phyloP scores from a whole-genome alignment of 1,140 invertebrate species.

The Drosophila chauvacae region DNA sequence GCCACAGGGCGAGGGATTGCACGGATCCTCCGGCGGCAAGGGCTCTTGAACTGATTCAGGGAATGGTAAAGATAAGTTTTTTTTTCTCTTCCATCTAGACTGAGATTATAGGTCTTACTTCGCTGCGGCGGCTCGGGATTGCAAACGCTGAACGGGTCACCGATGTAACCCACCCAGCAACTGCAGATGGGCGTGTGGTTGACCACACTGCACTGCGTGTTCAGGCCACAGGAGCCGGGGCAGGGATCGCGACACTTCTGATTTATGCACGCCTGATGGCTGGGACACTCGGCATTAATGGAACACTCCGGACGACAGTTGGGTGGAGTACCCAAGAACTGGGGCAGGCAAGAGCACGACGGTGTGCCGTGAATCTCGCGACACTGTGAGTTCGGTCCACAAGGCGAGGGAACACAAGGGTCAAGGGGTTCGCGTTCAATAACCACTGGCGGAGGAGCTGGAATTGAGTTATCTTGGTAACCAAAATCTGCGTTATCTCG shows the following conservation, averaged over 20 bases:
- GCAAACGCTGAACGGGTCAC: constrained; percentile 90
- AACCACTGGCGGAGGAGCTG: constrained; percentile 64
- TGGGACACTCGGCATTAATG: constrained; percentile 92
- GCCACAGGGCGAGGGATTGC: constrained; percentile 91
- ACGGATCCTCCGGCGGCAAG: constrained; percentile 86
- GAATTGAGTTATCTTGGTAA: constrained; percentile 1
- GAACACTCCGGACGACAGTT: constrained; percentile 93
- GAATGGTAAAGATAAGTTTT: constrained; percentile 6
- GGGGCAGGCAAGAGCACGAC: constrained; percentile 91
- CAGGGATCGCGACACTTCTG: constrained; percentile 93
- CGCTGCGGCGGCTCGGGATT: constrained; percentile 83
- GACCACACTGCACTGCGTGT: constrained; percentile 92
- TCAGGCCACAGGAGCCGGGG: constrained; percentile 90
- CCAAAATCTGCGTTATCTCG: constrained; percentile 3
- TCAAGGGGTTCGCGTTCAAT: constrained; percentile 83
- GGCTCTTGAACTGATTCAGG: constrained; percentile 53
- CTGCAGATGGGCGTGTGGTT: constrained; percentile 94
- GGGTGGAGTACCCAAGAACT: constrained; percentile 91
- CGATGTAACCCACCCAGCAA: constrained; percentile 89
- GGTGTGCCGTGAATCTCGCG: constrained; percentile 89
- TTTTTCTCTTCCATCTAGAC: not conserved
- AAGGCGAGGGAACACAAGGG: constrained; percentile 92
- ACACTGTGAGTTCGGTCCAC: constrained; percentile 92
- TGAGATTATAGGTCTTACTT: constrained; percentile 51
- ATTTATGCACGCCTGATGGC: constrained; percentile 91